These are phyloP conservation scores for Trichopria drosophilae DNA, from an alignment of 2,888 invertebrate species.

Conservation along the genomic window DNA sequence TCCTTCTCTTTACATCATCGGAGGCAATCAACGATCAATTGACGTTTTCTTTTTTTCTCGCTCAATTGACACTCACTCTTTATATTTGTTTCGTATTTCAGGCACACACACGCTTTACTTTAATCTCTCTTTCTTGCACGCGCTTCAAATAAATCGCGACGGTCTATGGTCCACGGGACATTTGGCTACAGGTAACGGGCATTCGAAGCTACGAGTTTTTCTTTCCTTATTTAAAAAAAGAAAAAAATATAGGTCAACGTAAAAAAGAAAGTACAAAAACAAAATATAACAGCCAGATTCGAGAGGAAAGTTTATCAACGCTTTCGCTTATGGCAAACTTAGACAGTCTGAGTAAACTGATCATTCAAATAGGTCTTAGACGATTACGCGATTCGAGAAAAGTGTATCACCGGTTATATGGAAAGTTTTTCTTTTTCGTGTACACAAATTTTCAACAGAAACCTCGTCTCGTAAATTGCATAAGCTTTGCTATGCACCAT, in stretches of 20 bases:
- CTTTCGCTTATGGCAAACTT: slow-evolving; percentile 52
- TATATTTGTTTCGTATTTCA: slow-evolving; percentile 17
- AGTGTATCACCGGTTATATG: too few species aligned
- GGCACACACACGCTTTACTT: slow-evolving; percentile 5
- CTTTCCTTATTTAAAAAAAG: slow-evolving; percentile 1
- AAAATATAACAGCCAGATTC: slow-evolving; percentile 29
- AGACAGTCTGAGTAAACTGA: slow-evolving; percentile 50
- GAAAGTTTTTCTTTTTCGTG: too few species aligned
- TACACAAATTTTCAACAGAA: too few species aligned
- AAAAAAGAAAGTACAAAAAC: slow-evolving; percentile 22
- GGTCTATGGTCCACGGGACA: slow-evolving; percentile 53
- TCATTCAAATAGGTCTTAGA: slow-evolving; percentile 32
- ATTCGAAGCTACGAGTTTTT: slow-evolving; percentile 23
- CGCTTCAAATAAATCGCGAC: slow-evolving; percentile 44
- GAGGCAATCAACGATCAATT: slow-evolving; percentile 27
- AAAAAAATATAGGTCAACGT: slow-evolving; percentile 21
- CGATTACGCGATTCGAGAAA: slow-evolving; percentile 1
- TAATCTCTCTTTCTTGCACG: slow-evolving; percentile 23
- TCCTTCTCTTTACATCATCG: slow-evolving; percentile 26
- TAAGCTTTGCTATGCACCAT: too few species aligned
- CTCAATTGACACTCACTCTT: slow-evolving; percentile 20
- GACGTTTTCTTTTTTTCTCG: slow-evolving; percentile 19
- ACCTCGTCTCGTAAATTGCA: too few species aligned
- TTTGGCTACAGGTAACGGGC: slow-evolving; percentile 53
- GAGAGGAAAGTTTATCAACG: slow-evolving; percentile 34